Evolutionary conservation across 2,113 vertebrate genomes (phyloP).

Genomic region (Synchiropus splendidus): DNA sequence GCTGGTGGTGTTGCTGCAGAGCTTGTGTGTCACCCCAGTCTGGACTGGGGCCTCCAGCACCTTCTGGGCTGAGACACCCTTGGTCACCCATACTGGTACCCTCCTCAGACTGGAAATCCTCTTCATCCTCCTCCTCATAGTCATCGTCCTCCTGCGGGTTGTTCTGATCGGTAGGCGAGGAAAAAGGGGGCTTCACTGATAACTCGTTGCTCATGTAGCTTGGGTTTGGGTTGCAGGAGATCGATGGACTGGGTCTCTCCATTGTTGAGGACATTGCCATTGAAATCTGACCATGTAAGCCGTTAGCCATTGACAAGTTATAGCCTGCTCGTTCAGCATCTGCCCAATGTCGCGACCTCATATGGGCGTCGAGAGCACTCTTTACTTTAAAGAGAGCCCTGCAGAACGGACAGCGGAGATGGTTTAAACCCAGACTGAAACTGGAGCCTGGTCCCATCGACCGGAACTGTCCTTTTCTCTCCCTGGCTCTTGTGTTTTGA

Average conservation of each 20-base stretch:
- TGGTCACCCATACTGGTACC: constrained; percentile 84
- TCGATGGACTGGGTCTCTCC: constrained; percentile 50
- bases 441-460: constrained; percentile 78
- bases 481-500: constrained; percentile 94
- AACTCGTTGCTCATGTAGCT: constrained; percentile 40
- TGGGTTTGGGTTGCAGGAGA: constrained; percentile 32
- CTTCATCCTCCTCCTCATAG: constrained; percentile 88
- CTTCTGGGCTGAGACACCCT: constrained; percentile 84
- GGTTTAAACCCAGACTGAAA: constrained; percentile 75
- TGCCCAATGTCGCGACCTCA: constrained; percentile 94
- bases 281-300: constrained; percentile 74
- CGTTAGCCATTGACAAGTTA: constrained; percentile 78
- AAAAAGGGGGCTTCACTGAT: constrained; percentile 68
- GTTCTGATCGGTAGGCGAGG: constrained; percentile 75
- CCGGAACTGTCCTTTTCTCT: constrained; percentile 95
- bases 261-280: constrained; percentile 29
- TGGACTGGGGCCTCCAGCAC: constrained; percentile 77
- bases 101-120: constrained; percentile 88
- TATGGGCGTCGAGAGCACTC: constrained; percentile 93
- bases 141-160: constrained; percentile 87
- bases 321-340: constrained; percentile 93
- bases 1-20: constrained; percentile 71
- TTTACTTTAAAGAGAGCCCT: constrained; percentile 96
- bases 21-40: constrained; percentile 80
- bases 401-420: constrained; percentile 93